Percentiles rank a stretch among this genome's conserved stretches.
phyloP scores from a whole-genome alignment of 1,140 invertebrate species.

The Neomicropteryx cornuta region DNA sequence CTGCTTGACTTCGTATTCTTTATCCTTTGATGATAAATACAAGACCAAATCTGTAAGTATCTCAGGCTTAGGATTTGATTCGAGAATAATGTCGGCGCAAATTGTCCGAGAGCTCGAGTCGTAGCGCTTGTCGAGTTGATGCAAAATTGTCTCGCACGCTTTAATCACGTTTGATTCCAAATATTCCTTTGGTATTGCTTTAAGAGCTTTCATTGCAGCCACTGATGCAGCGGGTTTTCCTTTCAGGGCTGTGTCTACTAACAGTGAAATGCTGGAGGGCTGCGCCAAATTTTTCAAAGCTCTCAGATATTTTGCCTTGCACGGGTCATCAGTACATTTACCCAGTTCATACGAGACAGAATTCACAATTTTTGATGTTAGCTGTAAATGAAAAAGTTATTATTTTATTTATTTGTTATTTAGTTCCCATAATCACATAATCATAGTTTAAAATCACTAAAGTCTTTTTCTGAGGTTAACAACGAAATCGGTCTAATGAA shows the following conservation, averaged over 20 bases:
- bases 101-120: conserved; percentile 63
- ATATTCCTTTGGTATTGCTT: conserved; percentile 35
- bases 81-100: conserved; percentile 61
- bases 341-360: conserved; percentile 38
- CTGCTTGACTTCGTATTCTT: conserved; percentile 53
- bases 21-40: conserved; percentile 41
- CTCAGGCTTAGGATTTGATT: conserved; percentile 40
- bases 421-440: not conserved
- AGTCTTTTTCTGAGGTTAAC: not conserved
- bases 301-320: conserved; percentile 49
- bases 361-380: conserved; percentile 37
- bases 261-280: conserved; percentile 40
- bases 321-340: conserved; percentile 41
- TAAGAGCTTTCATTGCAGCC: conserved; percentile 53
- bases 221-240: conserved; percentile 42
- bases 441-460: not conserved
- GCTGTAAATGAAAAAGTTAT: conserved; percentile 20
- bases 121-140: conserved; percentile 46
- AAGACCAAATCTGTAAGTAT: conserved; percentile 41
- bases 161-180: conserved; percentile 37
- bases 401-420: not conserved
- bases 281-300: conserved; percentile 55
- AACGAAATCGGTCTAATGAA: too few species aligned
- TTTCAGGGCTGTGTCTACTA: conserved; percentile 43
- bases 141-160: conserved; percentile 47